These are phyloP conservation scores for Heliconius hewitsoni DNA, from an alignment of 1,140 invertebrate genomes.

Conservation along the genomic window DNA sequence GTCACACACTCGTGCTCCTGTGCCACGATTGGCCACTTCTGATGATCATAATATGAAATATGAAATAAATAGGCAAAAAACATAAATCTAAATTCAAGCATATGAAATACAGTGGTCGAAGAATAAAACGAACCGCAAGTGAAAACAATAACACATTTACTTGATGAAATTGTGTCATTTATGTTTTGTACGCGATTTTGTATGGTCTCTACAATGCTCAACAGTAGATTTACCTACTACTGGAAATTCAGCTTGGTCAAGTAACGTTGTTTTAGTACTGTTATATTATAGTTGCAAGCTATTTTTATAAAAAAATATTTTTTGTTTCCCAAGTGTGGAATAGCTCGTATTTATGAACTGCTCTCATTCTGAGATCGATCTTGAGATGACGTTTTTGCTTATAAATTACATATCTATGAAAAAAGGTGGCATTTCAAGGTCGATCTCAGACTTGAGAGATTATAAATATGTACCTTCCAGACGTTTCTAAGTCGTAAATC, in stretches of 20 bases:
- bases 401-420: no score
- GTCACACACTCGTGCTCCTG: no score
- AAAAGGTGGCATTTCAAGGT: no score
- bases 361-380: no score
- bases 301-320: no score
- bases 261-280: slow-evolving; percentile 15
- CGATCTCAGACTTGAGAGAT: no score
- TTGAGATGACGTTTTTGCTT: no score
- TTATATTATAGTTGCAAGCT: neutral
- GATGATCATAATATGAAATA: neutral
- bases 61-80: slow-evolving; percentile 7
- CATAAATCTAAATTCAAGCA: neutral
- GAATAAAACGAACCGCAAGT: slow-evolving; percentile 54
- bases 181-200: slow-evolving; percentile 37
- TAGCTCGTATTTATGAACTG: no score
- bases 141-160: slow-evolving; percentile 75
- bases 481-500: no score
- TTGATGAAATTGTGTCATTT: slow-evolving; percentile 61
- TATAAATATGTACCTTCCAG: no score
- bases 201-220: slow-evolving; percentile 41
- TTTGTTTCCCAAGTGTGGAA: no score
- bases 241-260: slow-evolving; percentile 1
- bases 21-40: no score
- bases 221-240: neutral
- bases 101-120: neutral